Base-by-base conservation (phyloP, 2,797 vertebrate genomes). In the Leucoraja ocellata region DNA sequence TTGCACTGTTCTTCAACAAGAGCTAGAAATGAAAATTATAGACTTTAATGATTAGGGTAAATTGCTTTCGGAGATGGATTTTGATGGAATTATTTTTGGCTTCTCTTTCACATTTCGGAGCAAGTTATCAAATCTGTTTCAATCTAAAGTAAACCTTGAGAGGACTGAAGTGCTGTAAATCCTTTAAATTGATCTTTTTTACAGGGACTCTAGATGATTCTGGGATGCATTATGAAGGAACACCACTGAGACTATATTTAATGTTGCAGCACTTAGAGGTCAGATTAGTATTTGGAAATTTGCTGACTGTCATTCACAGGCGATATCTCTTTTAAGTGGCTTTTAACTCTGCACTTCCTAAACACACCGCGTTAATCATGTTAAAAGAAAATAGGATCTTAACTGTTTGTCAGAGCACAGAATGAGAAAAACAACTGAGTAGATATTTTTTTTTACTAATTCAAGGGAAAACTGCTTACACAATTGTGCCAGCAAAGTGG, bases 31-130 rank as follows among this genome's bases (percentile, higher is more conserved):
- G 84, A 68, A 88, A 88, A 65, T 88, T 88, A 88, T 88, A 68
- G 84, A 88, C 63, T 88, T 68, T 88, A 88, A 88, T 88, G 84
- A 88, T 88, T 88, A n/a, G 84, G 84, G 63, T 88, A 88, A 88
- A 88, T 88, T 88, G 84, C 84, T 88, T 88, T 88, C 36, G 61
- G 84, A 88, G 84, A 88, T 18, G 84, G 84, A 88, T 88, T 68
- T 68, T 88, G 84, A 68, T 65, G 84, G 84, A 88, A 65, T 88
- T 88, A 88, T 32, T 88, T 86, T 88, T 68, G 84, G 84, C 16
- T n/a, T 88, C 84, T 36, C 84, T 65, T 88, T 63, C n/a, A 36
- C n/a, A 21, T 36, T 16, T 88, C n/a, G 68, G 13, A 65, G 7
- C 61, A 88, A 88, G 84, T 88, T 88, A 88, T 14, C 84, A 88